Evolutionary conservation across 2,797 vertebrate genomes (phyloP).

Genomic region (Otus scops): DNA sequence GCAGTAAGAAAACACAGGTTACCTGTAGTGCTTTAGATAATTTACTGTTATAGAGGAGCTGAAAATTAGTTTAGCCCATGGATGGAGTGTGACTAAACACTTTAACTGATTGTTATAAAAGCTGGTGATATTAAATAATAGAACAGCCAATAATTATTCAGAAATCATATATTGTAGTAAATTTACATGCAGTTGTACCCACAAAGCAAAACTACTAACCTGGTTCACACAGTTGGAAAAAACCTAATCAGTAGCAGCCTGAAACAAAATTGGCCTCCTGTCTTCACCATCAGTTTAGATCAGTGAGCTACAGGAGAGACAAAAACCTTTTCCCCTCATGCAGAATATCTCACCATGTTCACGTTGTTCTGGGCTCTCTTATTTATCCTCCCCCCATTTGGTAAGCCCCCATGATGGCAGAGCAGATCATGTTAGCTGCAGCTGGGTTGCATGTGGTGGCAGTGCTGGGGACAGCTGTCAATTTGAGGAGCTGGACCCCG

Average conservation of each 20-base stretch:
- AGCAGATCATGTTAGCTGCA: background rate
- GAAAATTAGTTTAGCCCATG: background rate
- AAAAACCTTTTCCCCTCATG: background rate
- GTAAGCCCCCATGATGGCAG: background rate
- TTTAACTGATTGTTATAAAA: background rate
- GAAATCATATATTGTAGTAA: background rate
- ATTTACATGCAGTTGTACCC: background rate
- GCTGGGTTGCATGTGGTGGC: background rate
- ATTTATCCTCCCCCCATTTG: rapidly evolving
- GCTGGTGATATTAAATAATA: background rate
- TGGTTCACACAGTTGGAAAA: background rate
- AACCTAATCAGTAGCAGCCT: rapidly evolving
- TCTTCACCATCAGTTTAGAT: background rate
- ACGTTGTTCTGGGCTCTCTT: background rate
- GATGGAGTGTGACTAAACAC: background rate
- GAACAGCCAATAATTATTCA: background rate
- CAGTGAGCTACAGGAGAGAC: background rate
- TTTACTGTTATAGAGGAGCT: background rate
- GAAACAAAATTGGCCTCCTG: background rate
- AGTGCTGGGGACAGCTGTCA: background rate
- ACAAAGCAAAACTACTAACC: background rate
- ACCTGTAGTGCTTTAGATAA: background rate
- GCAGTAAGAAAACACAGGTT: background rate
- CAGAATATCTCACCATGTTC: background rate
- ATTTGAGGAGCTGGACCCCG: background rate